Evolutionary conservation across 2,888 invertebrate species (phyloP).

Genomic region (Polyploca ridens): DNA sequence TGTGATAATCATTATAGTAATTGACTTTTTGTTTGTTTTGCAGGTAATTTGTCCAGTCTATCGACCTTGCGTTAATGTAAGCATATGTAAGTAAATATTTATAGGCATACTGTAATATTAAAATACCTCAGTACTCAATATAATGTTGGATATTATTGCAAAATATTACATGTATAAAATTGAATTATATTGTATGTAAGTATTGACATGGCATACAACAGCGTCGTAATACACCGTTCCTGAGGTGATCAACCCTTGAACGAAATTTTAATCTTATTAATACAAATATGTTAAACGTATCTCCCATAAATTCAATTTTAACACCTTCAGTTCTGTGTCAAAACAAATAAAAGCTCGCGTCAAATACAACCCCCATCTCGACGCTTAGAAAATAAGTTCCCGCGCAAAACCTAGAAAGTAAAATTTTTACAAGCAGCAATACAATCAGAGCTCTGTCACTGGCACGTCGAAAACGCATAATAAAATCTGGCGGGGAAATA

Average conservation of each 20-base stretch:
- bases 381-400: not conserved
- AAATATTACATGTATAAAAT: no score
- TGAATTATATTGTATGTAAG: no score
- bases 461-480: constrained; percentile 63
- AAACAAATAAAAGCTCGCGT: not conserved
- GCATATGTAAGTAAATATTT: not conserved
- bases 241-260: no score
- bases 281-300: not conserved
- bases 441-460: constrained; percentile 65
- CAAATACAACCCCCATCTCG: not conserved
- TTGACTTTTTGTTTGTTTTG: constrained; percentile 11
- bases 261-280: no score
- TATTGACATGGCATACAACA: no score
- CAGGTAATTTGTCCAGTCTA: constrained; percentile 13
- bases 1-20: constrained; percentile 5
- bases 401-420: constrained; percentile 27
- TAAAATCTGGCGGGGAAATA: constrained; percentile 65
- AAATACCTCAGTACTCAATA: no score
- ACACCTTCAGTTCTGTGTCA: not conserved
- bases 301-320: constrained; percentile 3
- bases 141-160: no score
- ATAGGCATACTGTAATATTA: not conserved
- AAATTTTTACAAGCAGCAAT: constrained; percentile 58
- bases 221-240: no score
- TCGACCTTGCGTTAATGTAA: not conserved